Percentiles rank a stretch among this genome's conserved stretches.
phyloP scores from a whole-genome alignment of 1,140 invertebrate species.

The Hyphantria cunea region DNA sequence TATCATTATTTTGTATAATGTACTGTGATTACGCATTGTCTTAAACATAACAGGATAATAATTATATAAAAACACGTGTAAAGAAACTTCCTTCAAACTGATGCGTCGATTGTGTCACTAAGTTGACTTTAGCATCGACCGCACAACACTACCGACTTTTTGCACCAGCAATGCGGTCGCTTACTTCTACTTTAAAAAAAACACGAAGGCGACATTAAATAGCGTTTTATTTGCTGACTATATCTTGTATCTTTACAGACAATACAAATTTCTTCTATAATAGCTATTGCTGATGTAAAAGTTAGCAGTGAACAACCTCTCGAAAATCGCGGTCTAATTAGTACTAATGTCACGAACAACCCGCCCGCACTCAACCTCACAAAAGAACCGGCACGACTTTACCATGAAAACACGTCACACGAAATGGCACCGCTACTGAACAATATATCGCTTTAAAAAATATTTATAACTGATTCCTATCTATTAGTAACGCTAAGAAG shows the following conservation, averaged over 20 bases:
- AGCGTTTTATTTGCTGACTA: too few species aligned
- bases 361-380: not conserved
- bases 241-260: too few species aligned
- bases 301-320: too few species aligned
- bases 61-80: conserved; percentile 33
- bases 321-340: too few species aligned
- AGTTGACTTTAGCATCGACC: conserved; percentile 27
- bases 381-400: conserved; percentile 15
- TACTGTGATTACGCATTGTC: conserved; percentile 38
- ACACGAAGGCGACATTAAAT: not conserved
- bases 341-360: not conserved
- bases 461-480: conserved; percentile 51
- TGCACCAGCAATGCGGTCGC: not conserved
- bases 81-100: conserved; percentile 24
- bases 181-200: not conserved
- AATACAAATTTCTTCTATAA: too few species aligned
- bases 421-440: conserved; percentile 58
- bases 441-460: conserved; percentile 49
- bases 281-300: too few species aligned
- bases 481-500: conserved; percentile 51
- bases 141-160: not conserved
- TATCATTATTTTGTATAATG: conserved; percentile 39
- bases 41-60: conserved; percentile 28
- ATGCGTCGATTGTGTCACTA: conserved; percentile 23
- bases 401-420: conserved; percentile 41